Base-by-base conservation (phyloP, 2,888 invertebrate genomes). In the Hemithea aestivaria region DNA sequence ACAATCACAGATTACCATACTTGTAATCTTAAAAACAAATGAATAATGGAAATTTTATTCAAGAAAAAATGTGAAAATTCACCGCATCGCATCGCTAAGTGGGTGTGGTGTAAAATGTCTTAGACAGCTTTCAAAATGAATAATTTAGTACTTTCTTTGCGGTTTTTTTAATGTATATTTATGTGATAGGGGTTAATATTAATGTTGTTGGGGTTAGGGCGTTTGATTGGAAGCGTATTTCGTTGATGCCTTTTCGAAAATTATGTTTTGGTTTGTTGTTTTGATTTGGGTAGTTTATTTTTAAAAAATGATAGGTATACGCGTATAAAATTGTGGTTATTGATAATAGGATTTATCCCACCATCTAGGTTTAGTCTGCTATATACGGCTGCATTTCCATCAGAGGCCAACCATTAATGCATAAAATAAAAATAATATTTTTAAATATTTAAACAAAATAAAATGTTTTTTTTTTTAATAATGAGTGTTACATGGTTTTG, bases 131-230 rank as follows among this genome's bases (percentile, higher is more conserved):
- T 47, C 45, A 31, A 56, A 58, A 73, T 80, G 74, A 77, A 78
- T 80, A 76, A 75, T 78, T 78, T 72, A 80, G 58, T 56, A 63
- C 54, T 56, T 68, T 66, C 65, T 66, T 64, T 72, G 72, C 63
- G 76, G 67, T 66, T 62, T 73, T 74, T 75, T 70, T 73, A 74
- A 77, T 74, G 71, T 77, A 66, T 78, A 77, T 77, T 78, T 77
- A 79, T 76, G 69, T 38, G 54, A 55, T 57, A 58, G 66, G 65
- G 66, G 68, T 68, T 73, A 70, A 69, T 74, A 74, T 75, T 74
- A 70, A 73, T 68, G 45, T 41, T 53, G 40, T 47, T 51, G 53
- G 58, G 53, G 57, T 50, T 44, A 45, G 40, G 40, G 46, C 29
- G 37, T 26, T 35, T 37, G 38, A 50, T 52, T 40, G 47, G 47